phyloP scores from a whole-genome alignment of 2,113 vertebrate genomes.

The Pseudorhombus dupliciocellatus region DNA sequence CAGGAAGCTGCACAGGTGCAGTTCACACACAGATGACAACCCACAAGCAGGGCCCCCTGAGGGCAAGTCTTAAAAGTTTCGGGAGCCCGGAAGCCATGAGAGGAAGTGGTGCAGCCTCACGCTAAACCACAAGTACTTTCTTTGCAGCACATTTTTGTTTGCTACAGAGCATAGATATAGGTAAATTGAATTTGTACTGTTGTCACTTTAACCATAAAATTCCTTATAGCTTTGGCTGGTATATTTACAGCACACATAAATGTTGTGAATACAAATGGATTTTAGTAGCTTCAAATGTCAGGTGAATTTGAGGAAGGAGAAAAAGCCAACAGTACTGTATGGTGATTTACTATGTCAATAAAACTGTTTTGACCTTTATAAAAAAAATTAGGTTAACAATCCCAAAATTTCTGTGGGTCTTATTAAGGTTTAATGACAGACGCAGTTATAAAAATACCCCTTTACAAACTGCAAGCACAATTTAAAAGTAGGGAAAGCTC shows the following conservation, averaged over 20 bases:
- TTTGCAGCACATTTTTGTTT: constrained; percentile 7
- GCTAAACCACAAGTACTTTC: constrained; percentile 18
- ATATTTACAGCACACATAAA: constrained; percentile 13
- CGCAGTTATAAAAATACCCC: neutral
- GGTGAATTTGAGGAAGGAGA: neutral
- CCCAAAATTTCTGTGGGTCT: neutral
- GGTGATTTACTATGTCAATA: neutral
- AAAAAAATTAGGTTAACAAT: neutral
- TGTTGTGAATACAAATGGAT: neutral
- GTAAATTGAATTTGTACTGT: no score
- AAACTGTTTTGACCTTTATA: constrained; percentile 1
- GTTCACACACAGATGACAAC: constrained; percentile 34
- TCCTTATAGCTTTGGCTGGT: neutral
- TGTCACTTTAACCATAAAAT: neutral
- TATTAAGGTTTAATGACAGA: neutral
- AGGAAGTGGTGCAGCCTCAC: constrained; percentile 27
- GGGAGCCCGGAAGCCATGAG: constrained; percentile 33
- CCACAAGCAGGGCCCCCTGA: neutral
- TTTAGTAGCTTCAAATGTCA: neutral
- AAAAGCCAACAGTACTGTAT: neutral
- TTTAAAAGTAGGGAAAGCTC: neutral
- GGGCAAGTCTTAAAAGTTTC: constrained; percentile 40
- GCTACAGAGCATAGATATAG: neutral
- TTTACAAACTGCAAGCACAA: neutral
- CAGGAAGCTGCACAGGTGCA: constrained; percentile 53